These are phyloP conservation scores for Phocoena sinus DNA, from an alignment of 2,113 vertebrate species.

Conservation along the genomic window DNA sequence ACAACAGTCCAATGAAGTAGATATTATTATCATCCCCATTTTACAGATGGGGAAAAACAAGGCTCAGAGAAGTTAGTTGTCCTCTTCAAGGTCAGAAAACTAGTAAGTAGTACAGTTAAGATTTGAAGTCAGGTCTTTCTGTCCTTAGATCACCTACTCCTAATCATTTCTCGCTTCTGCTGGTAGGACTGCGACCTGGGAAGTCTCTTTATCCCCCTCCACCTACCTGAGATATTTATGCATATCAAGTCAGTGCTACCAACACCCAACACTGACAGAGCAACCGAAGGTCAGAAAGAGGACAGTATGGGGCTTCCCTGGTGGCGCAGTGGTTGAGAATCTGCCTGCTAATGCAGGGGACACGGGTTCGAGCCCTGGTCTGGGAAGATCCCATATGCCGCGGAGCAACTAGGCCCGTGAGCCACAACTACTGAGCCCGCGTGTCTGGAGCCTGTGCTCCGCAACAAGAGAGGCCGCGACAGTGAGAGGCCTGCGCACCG, in stretches of 20 bases:
- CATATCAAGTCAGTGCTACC: background rate
- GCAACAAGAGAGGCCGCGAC: no score
- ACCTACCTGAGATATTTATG: background rate
- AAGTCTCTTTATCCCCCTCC: background rate
- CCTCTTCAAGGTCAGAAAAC: background rate
- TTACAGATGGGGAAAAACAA: background rate
- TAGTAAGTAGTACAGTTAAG: background rate
- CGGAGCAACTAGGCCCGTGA: no score
- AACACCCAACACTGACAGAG: background rate
- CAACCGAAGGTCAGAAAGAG: background rate
- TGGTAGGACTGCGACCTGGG: fast-evolving
- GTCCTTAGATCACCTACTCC: background rate
- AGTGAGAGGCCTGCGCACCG: no score
- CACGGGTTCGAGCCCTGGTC: no score
- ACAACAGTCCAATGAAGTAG: background rate
- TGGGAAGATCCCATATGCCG: no score
- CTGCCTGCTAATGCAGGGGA: no score
- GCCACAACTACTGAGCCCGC: no score
- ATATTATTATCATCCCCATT: background rate
- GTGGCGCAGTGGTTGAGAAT: no score
- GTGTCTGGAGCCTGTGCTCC: no score
- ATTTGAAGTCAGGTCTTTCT: background rate
- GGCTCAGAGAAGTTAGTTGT: background rate
- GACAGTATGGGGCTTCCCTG: background rate
- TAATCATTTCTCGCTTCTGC: background rate